Base-by-base conservation (phyloP, 2,888 invertebrate species). In the Yponomeuta cagnagella region DNA sequence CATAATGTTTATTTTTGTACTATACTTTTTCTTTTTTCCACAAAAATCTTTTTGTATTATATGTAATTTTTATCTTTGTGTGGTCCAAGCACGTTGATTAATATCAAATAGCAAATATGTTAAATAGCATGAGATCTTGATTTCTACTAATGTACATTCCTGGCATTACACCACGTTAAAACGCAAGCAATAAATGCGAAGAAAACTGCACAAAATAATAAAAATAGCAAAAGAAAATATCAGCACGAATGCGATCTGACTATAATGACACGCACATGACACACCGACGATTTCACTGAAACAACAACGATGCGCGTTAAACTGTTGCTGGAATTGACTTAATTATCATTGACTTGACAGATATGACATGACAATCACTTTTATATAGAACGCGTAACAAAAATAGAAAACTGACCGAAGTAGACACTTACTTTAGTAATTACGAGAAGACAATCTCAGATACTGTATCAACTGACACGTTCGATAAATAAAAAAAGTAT, bases 281-380 rank as follows among this genome's bases (percentile, higher is more conserved):
- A 43, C 52, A 52, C 52, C 66, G n/a, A 70, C 67, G 63, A 70
- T 67, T 58, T 70, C 58, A 70, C 70, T 70, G 5, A 30, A 66
- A 10, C 9, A 37, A 70, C 52, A 31, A 52, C 72, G 58, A 63
- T 72, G 71, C 73, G 52, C 70, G 52, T 52, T 52, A 73, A 73
- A 74, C 72, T 70, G 72, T 72, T 73, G 73, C 73, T 75, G 74
- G 74, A 74, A 73, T 74, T 33, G 68, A 72, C 64, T 71, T 66
- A 9, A 15, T 33, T 67, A 70, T 71, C 15, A 71, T 69, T 66
- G 69, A 70, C 69, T 71, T 43, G 68, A 70, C 71, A 63, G 33
- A 70, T n/a, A 63, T 37, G 70, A 70, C 70, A 69, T 67, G 1
- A 23, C 64, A 30, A 64, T 23, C 23, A 64, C 64, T 64, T 23